A percentile compares a stretch with the other conserved stretches of the same genome.
These are phyloP conservation scores for Echinometra lucunter DNA, from an alignment of 53 echinoderm and acorn worm genomes.

Conservation along the genomic window DNA sequence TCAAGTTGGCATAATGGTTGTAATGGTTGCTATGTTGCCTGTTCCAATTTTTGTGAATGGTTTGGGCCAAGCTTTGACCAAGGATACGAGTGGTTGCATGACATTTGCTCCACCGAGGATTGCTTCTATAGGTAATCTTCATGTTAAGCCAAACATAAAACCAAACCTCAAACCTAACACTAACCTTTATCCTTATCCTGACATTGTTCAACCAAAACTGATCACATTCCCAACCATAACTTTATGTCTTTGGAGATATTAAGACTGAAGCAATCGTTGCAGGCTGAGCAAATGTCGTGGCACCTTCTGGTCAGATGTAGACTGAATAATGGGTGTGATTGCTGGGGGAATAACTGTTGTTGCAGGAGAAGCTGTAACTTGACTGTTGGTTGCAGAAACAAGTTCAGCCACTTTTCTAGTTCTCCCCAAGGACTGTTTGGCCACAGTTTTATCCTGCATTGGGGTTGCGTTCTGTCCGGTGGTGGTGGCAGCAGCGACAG, in stretches of 20 bases:
- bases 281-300: too few relatives aligned
- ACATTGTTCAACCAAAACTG: too few relatives aligned
- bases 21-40: neutral
- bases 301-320: neutral
- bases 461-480: constrained; percentile 65
- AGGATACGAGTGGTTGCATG: constrained; percentile 8
- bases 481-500: constrained; percentile 53
- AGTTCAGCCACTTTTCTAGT: constrained; percentile 78
- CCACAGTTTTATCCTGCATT: constrained; percentile 65
- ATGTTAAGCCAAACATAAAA: too few relatives aligned
- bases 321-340: constrained; percentile 73
- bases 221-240: too few relatives aligned
- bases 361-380: constrained; percentile 59
- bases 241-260: too few relatives aligned
- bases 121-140: too few relatives aligned
- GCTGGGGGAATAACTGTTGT: constrained; percentile 81
- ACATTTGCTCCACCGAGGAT: too few relatives aligned
- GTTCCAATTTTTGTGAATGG: constrained; percentile 40
- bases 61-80: neutral
- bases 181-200: too few relatives aligned
- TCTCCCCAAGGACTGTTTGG: constrained; percentile 56
- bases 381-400: constrained; percentile 74
- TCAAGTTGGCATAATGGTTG: constrained; percentile 24
- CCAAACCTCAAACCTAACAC: too few relatives aligned
- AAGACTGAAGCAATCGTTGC: too few relatives aligned